phyloP scores from a whole-genome alignment of 1,140 invertebrate genomes.

The Solenopsis invicta region DNA sequence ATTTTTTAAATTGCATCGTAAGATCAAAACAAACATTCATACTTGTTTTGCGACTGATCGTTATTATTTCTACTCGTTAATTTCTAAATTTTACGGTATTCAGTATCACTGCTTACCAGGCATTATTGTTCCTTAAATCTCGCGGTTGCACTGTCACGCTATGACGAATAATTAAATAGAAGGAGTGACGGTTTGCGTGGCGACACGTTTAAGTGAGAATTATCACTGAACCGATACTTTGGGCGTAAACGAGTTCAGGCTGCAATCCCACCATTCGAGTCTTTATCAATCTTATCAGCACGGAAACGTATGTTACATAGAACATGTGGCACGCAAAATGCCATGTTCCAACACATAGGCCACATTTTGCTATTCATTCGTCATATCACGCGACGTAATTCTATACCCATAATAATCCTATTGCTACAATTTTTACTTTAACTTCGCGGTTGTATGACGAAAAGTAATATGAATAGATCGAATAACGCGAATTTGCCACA shows the following conservation, averaged over 20 bases:
- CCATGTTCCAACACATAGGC: neutral
- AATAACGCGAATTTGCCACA: neutral
- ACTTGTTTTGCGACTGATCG: neutral
- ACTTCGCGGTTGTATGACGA: neutral
- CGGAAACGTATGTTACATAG: slow-evolving; percentile 15
- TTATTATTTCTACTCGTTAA: neutral
- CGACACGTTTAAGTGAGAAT: slow-evolving; percentile 26
- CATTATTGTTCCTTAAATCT: slow-evolving; percentile 39
- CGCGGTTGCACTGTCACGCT: neutral
- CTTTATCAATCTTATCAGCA: slow-evolving; percentile 52
- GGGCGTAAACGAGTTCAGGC: slow-evolving; percentile 26
- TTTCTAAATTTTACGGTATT: slow-evolving; percentile 10
- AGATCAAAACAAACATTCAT: neutral
- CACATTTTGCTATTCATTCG: slow-evolving; percentile 15
- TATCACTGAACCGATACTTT: slow-evolving; percentile 36
- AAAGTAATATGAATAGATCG: neutral
- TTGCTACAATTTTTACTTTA: slow-evolving; percentile 11
- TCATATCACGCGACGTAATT: slow-evolving; percentile 1
- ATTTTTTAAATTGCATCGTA: neutral
- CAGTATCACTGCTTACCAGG: slow-evolving; percentile 40
- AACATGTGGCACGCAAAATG: slow-evolving; percentile 9
- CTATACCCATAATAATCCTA: neutral
- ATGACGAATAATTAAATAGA: slow-evolving; percentile 7
- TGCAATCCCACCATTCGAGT: slow-evolving; percentile 31
- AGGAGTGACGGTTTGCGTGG: slow-evolving; percentile 21